phyloP scores from a whole-genome alignment of 2,113 vertebrate genomes.

The Atlantisia rogersi region DNA sequence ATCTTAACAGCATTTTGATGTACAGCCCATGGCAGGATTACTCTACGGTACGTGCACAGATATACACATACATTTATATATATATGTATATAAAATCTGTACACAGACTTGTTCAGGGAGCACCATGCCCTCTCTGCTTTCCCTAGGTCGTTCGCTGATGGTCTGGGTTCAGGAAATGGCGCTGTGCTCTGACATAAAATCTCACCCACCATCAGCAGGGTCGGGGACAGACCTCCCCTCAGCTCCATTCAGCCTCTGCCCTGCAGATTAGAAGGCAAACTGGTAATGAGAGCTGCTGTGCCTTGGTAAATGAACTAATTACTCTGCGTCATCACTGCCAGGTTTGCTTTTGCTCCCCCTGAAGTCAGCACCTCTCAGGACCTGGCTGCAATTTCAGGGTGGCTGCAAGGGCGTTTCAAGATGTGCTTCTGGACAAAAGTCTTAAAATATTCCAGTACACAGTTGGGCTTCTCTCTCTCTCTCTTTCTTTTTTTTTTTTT shows the following conservation, averaged over 20 bases:
- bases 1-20: background rate
- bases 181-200: background rate
- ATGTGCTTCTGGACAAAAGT: background rate
- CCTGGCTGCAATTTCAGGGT: background rate
- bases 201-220: background rate
- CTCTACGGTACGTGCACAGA: background rate
- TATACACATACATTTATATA: background rate
- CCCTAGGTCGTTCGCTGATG: background rate
- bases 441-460: background rate
- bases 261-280: background rate
- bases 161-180: background rate
- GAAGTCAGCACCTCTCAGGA: background rate
- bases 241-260: background rate
- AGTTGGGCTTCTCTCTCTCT: background rate
- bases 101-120: background rate
- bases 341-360: background rate
- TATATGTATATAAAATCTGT: background rate
- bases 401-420: background rate
- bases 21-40: rapidly evolving
- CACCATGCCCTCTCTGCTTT: background rate
- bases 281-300: background rate
- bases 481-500: background rate
- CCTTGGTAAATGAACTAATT: slow-evolving; percentile 12
- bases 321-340: background rate
- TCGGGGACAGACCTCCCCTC: background rate